Base-by-base conservation (phyloP, 2,113 vertebrate genomes). In the Gasterosteus nipponicus region DNA sequence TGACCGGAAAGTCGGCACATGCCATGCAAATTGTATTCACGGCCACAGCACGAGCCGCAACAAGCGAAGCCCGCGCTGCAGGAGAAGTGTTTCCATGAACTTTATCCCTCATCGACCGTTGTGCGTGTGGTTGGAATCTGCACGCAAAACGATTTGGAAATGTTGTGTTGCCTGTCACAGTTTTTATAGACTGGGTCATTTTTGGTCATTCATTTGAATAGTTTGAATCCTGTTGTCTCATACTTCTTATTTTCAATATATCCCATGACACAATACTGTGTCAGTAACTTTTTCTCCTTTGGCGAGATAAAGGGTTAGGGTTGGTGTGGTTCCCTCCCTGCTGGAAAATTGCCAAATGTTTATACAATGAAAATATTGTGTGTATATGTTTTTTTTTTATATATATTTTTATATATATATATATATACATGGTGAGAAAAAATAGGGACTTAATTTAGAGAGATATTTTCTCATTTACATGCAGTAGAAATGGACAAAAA, bases 21-120 rank as follows among this genome's bases (percentile, higher is more conserved):
- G 29, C 18, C 18, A 80, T 86, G 75, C 60, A 82, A 78, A 85
- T 82, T 19, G 63, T 81, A 64, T 46, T 56, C 35, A 83, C 73
- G 41, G 77, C 44, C 44, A 81, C 59, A 49, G 57, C 4, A 33
- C 15, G 61, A 41, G 22, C 59, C 44, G 65, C 53, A 71, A 66
- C 62, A 65, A 64, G 74, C 65, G 53, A 19, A 69, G 56, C 47
- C 15, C 44, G 39, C 10, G 19, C 29, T 73, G 41, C 31, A 66
- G n/a, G 47, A 18, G 19, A 69, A 31, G 33, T 29, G 35, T 69
- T 54, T 53, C 64, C 19, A 49, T 56, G 49, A 51, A 58, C 16
- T 1, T 46, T n/a, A 62, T 16, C 15, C 42, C 15, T 51, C n/a
- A 51, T 51, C 5, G 49, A 10, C 39, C 26, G 26, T 11, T 6